phyloP scores from a whole-genome alignment of 2,113 vertebrate species.

The Buteo buteo region DNA sequence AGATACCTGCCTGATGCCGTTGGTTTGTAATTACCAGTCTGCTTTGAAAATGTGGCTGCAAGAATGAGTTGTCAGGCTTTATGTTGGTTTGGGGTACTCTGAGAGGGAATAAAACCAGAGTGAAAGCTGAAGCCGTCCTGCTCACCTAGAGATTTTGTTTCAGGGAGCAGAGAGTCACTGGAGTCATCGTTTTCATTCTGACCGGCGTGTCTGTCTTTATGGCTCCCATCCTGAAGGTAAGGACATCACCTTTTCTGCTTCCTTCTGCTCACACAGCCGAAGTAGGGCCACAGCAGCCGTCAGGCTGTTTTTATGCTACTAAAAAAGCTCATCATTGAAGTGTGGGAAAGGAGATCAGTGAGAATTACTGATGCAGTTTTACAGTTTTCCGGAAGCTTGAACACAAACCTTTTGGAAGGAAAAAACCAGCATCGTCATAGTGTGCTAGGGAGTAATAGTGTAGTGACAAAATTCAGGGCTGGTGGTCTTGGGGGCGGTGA shows the following conservation, averaged over 20 bases:
- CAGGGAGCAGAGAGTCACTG: conserved; percentile 96
- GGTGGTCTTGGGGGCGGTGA: background rate
- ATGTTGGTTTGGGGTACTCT: background rate
- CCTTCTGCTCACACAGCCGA: background rate
- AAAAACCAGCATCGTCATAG: background rate
- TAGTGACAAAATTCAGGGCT: background rate
- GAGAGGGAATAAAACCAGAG: background rate
- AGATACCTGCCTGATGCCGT: background rate
- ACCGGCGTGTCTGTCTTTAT: conserved; percentile 98
- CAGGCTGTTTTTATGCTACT: background rate
- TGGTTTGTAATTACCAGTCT: background rate
- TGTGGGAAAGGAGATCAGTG: background rate
- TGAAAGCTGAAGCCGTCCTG: background rate
- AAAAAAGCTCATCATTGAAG: background rate
- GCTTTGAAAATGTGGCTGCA: background rate
- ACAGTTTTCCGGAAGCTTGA: background rate
- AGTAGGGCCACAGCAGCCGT: background rate
- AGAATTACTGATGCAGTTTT: background rate
- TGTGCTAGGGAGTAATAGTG: background rate
- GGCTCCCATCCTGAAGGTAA: conserved; percentile 98
- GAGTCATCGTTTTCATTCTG: conserved; percentile 89
- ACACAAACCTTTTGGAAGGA: background rate
- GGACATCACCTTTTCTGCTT: background rate
- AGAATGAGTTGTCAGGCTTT: background rate
- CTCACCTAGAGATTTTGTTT: conserved; percentile 61